Conservation (phyloP, 2,113 vertebrate species). For the Elaphurus davidianus region DNA sequence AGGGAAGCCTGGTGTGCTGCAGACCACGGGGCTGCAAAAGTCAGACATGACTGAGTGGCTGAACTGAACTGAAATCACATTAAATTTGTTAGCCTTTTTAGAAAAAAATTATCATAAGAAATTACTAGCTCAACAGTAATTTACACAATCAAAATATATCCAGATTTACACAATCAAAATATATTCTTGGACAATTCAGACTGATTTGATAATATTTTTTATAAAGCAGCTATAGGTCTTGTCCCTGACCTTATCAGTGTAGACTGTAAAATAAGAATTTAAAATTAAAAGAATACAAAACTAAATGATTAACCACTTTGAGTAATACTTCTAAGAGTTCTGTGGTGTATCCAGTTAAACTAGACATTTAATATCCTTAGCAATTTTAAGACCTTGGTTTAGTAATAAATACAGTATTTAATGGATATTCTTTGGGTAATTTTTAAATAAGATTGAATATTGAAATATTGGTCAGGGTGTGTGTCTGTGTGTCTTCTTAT, state of each 20-base stretch:
- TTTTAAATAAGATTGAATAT: background rate
- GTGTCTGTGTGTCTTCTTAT: background rate
- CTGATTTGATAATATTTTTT: background rate
- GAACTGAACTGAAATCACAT: background rate
- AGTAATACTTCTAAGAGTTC: background rate
- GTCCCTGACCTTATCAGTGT: background rate
- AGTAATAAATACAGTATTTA: background rate
- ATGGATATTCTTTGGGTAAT: background rate
- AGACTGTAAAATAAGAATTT: background rate
- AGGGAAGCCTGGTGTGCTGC: background rate
- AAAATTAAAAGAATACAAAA: background rate
- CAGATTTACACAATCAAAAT: background rate
- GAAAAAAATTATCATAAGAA: background rate
- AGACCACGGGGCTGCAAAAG: background rate
- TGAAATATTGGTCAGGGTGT: background rate
- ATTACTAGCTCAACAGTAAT: background rate
- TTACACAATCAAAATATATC: background rate
- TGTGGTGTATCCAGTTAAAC: background rate
- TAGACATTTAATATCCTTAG: background rate
- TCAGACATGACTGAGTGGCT: background rate
- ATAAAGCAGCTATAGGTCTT: background rate
- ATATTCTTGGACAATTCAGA: background rate
- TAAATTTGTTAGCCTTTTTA: background rate
- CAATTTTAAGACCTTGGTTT: background rate
- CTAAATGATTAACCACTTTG: background rate